phyloP scores from a whole-genome alignment of 2,888 invertebrate genomes.

The Ectropis crepuscularia region DNA sequence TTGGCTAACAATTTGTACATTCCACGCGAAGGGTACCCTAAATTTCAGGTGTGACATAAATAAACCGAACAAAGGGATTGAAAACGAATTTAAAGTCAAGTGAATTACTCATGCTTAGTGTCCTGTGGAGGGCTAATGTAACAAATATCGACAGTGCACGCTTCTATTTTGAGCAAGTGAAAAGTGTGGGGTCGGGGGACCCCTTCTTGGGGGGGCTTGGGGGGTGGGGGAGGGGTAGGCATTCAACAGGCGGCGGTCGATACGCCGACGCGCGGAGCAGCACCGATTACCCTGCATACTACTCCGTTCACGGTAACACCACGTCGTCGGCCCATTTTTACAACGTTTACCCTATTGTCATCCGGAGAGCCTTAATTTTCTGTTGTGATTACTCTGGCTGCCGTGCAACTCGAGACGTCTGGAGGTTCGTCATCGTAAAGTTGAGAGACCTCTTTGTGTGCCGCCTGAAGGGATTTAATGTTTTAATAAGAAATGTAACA shows the following conservation, averaged over 20 bases:
- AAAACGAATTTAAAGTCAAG: conserved; percentile 44
- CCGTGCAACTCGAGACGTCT: conserved; percentile 30
- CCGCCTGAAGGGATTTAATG: conserved; percentile 19
- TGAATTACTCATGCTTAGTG: conserved; percentile 59
- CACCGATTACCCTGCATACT: conserved; percentile 60
- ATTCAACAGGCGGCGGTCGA: conserved; percentile 84
- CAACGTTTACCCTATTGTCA: conserved; percentile 41
- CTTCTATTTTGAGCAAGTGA: conserved; percentile 83
- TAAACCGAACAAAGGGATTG: conserved; percentile 36
- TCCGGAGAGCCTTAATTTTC: conserved; percentile 36
- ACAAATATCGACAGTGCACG: conserved; percentile 81
- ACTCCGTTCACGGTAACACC: conserved; percentile 37
- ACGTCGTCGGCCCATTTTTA: conserved; percentile 41
- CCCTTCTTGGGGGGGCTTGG: conserved; percentile 25
- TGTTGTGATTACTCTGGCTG: conserved; percentile 36
- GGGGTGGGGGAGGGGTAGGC: conserved; percentile 66
- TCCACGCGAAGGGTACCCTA: conserved; percentile 29
- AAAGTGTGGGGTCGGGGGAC: conserved; percentile 71
- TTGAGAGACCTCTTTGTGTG: conserved; percentile 22
- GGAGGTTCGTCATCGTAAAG: conserved; percentile 31
- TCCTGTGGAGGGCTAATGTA: conserved; percentile 73
- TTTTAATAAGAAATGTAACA: conserved; percentile 34
- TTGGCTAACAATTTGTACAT: conserved; percentile 31
- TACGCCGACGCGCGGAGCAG: conserved; percentile 74
- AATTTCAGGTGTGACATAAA: conserved; percentile 36